phyloP scores from a whole-genome alignment of 1,140 invertebrate genomes.

The Arctopsyche grandis region DNA sequence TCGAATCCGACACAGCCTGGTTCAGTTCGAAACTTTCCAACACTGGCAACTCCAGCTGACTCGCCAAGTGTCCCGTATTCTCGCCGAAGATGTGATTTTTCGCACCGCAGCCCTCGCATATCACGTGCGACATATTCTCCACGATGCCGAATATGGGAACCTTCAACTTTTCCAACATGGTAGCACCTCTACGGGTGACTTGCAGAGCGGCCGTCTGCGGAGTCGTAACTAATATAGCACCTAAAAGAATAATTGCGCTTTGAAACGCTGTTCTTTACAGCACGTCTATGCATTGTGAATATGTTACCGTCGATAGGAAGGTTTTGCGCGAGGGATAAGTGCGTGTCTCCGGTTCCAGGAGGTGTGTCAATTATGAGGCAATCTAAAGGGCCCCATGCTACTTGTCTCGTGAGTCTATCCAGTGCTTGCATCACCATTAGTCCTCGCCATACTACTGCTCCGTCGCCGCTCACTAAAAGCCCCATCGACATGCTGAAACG shows the following conservation, averaged over 20 bases:
- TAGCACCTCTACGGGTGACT: conserved; percentile 81
- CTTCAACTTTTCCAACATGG: conserved; percentile 83
- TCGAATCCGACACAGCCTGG: conserved; percentile 73
- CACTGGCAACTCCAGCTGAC: conserved; percentile 68
- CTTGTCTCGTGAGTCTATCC: conserved; percentile 83
- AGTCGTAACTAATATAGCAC: conserved; percentile 85
- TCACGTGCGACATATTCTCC: conserved; percentile 84
- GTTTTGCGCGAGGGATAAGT: conserved; percentile 88
- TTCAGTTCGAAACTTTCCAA: conserved; percentile 83
- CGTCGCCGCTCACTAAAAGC: conserved; percentile 80
- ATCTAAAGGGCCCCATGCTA: conserved; percentile 84
- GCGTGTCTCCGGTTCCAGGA: conserved; percentile 92
- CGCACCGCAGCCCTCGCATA: conserved; percentile 77
- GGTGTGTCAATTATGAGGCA: conserved; percentile 89
- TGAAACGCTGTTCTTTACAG: background rate
- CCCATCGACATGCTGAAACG: conserved; percentile 89
- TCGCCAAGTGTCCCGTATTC: conserved; percentile 66
- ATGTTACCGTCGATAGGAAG: conserved; percentile 78
- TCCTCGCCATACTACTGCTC: conserved; percentile 88
- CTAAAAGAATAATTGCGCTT: conserved; percentile 58
- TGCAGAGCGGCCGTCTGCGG: conserved; percentile 85
- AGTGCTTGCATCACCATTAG: conserved; percentile 95
- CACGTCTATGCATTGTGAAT: background rate
- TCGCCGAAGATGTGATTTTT: conserved; percentile 72
- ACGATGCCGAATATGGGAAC: conserved; percentile 85